Percentiles rank a stretch among this genome's conserved stretches.
Evolutionary conservation across 2,888 invertebrate species (phyloP).

Genomic region (Tetramorium bicarinatum): DNA sequence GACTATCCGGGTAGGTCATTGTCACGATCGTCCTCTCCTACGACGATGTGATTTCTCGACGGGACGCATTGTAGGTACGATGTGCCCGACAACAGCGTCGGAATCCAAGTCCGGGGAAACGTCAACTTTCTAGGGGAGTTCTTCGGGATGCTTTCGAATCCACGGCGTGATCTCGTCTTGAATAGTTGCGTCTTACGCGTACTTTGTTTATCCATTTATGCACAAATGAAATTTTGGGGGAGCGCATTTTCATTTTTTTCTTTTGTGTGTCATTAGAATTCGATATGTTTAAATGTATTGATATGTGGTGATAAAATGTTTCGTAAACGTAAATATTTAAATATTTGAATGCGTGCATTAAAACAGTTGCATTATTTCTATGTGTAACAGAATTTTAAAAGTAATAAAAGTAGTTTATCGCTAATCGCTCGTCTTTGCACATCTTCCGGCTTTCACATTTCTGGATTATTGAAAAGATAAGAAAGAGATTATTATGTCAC

Average conservation of each 20-base stretch:
- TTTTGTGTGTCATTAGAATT: constrained; percentile 49
- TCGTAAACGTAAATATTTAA: neutral
- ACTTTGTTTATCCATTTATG: constrained; percentile 32
- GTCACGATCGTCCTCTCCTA: constrained; percentile 77
- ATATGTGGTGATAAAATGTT: neutral
- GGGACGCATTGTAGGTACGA: constrained; percentile 21
- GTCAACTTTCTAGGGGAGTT: constrained; percentile 43
- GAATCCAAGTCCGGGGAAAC: constrained; percentile 7
- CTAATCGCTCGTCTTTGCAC: neutral
- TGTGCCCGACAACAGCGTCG: constrained; percentile 6
- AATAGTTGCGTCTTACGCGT: constrained; percentile 15
- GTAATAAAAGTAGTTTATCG: neutral
- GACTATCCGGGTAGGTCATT: constrained; percentile 81
- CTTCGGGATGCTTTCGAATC: constrained; percentile 6
- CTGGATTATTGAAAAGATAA: neutral
- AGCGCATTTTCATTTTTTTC: neutral
- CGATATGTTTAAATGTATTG: neutral
- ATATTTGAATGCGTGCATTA: neutral
- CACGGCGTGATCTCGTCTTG: neutral
- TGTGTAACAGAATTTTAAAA: neutral
- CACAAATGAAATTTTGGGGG: neutral
- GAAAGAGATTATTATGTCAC: constrained; percentile 6
- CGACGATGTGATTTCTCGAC: constrained; percentile 57
- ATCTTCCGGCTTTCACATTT: neutral
- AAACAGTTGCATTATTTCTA: neutral